Conservation (phyloP, 2,888 invertebrate genomes). For the Liposcelis brunnea region DNA sequence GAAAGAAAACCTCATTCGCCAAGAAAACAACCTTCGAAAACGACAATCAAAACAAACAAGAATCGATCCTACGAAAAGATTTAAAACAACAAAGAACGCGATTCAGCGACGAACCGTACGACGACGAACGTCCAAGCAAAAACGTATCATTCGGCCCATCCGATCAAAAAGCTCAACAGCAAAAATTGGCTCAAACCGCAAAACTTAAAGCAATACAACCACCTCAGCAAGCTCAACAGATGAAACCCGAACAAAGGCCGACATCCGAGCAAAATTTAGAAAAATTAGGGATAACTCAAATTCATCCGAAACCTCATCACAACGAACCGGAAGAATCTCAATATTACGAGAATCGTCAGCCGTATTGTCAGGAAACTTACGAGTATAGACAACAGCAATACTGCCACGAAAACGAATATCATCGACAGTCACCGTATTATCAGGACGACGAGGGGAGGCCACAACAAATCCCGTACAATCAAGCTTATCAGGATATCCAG, state of each 20-base stretch:
- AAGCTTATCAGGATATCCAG: no score
- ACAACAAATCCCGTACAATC: no score
- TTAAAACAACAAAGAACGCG: slow-evolving; percentile 12
- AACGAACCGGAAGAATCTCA: not conserved
- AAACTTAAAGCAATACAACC: not conserved
- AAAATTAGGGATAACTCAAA: slow-evolving; percentile 7
- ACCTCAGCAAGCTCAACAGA: not conserved
- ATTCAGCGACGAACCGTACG: not conserved
- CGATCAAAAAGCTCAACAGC: not conserved
- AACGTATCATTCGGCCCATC: slow-evolving; percentile 6
- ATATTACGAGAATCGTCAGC: no score
- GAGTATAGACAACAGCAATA: no score
- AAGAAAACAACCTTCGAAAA: slow-evolving; percentile 11
- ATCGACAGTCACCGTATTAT: no score
- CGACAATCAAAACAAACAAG: slow-evolving; percentile 1
- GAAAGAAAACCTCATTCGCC: slow-evolving; percentile 17
- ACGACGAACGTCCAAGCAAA: not conserved
- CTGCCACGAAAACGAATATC: no score
- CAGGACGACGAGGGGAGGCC: no score
- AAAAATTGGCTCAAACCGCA: not conserved
- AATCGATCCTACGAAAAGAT: slow-evolving; percentile 2
- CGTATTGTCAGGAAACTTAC: no score
- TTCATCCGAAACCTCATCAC: slow-evolving; percentile 5
- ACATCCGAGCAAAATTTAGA: not conserved
- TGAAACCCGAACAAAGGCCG: not conserved